phyloP scores from a whole-genome alignment of 1,140 invertebrate species.

The Andrena cerasifolii region DNA sequence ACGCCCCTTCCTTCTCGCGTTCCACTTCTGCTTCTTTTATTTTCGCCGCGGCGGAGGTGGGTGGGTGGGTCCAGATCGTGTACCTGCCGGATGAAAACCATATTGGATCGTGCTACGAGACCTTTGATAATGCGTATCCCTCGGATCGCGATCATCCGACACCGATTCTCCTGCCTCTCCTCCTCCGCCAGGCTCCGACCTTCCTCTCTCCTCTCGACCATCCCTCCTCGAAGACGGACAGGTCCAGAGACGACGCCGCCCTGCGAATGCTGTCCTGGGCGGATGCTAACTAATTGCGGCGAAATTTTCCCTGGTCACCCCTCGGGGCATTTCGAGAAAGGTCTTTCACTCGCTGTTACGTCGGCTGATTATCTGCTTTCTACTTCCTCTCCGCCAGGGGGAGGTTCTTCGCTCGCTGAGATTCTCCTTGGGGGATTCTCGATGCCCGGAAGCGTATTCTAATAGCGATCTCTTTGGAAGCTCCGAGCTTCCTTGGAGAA shows the following conservation, averaged over 20 bases:
- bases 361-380: not conserved
- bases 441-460: conserved; percentile 17
- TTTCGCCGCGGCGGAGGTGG: not conserved
- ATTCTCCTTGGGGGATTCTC: not conserved
- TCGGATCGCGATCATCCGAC: conserved; percentile 36
- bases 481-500: not conserved
- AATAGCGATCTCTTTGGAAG: not conserved
- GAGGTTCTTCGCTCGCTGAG: not conserved
- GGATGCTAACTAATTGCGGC: conserved; percentile 46
- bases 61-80: conserved; percentile 46
- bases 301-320: conserved; percentile 31
- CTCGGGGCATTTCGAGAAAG: not conserved
- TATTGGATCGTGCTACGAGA: conserved; percentile 42
- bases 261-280: conserved; percentile 30
- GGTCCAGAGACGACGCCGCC: not conserved
- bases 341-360: not conserved
- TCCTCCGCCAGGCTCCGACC: no score
- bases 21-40: conserved; percentile 40
- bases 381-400: not conserved
- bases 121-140: conserved; percentile 37
- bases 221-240: conserved; percentile 10
- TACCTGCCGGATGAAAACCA: conserved; percentile 54
- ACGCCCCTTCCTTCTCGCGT: conserved; percentile 28
- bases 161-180: conserved; percentile 24
- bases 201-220: conserved; percentile 32